Conservation (phyloP, 2,888 invertebrate species). For the Athetis lepigone region DNA sequence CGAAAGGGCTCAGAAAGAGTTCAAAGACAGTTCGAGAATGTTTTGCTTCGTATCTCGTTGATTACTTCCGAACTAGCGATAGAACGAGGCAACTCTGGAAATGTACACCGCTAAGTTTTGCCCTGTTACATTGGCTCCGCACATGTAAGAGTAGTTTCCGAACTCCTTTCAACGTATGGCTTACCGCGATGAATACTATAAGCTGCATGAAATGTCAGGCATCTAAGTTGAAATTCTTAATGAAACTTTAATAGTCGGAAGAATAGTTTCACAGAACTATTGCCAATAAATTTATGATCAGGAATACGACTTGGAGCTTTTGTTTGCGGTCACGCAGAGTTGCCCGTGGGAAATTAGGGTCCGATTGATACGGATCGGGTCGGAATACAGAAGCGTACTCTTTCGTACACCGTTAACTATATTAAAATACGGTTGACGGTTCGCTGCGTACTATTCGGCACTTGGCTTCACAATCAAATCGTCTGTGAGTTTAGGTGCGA, state of each 20-base stretch:
- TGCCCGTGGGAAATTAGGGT: constrained; percentile 82
- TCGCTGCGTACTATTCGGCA: constrained; percentile 7
- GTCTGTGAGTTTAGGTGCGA: constrained; percentile 30
- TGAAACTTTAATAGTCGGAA: constrained; percentile 43
- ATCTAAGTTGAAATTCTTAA: constrained; percentile 48
- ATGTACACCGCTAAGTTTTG: constrained; percentile 74
- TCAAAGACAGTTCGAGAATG: constrained; percentile 72
- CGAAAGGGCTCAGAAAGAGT: constrained; percentile 66
- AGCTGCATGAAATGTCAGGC: constrained; percentile 50
- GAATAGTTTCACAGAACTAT: constrained; percentile 56
- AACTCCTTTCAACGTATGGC: constrained; percentile 68
- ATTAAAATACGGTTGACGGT: constrained; percentile 54
- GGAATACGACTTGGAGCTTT: constrained; percentile 69
- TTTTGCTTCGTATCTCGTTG: constrained; percentile 75
- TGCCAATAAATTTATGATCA: constrained; percentile 71
- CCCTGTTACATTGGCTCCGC: constrained; percentile 58
- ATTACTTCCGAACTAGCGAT: constrained; percentile 78
- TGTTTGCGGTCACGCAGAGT: constrained; percentile 77
- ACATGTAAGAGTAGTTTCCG: constrained; percentile 66
- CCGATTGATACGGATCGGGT: constrained; percentile 73
- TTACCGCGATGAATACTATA: constrained; percentile 62
- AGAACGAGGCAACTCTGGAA: constrained; percentile 68
- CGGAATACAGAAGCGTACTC: constrained; percentile 69
- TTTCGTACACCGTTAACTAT: constrained; percentile 60
- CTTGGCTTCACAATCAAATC: constrained; percentile 20